Percentiles rank a stretch among this genome's conserved stretches.
Conservation (phyloP, 2,113 vertebrate genomes). For the Capricornis sumatraensis region DNA sequence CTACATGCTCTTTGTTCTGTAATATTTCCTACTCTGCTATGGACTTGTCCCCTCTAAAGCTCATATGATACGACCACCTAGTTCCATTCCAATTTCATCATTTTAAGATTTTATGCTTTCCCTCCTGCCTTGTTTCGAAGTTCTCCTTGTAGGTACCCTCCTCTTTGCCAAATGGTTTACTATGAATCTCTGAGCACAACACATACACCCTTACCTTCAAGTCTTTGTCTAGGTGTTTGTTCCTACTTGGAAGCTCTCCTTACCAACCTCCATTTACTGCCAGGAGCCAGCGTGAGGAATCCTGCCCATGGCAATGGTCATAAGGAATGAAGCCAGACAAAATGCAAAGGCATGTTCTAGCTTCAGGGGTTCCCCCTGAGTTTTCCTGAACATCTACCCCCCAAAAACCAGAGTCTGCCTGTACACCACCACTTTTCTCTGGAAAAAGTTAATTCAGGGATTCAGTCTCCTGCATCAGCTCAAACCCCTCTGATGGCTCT, state of each 20-base stretch:
- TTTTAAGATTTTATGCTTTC: neutral
- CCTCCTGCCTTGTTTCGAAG: neutral
- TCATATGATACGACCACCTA: neutral
- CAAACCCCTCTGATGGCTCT: no score
- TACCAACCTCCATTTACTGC: neutral
- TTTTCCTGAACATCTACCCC: no score
- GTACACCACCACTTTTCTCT: no score
- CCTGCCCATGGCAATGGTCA: no score
- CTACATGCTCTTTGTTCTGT: neutral
- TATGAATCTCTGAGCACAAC: neutral
- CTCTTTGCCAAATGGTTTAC: neutral
- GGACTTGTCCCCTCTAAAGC: neutral
- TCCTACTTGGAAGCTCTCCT: neutral
- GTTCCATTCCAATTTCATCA: neutral
- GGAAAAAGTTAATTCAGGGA: no score
- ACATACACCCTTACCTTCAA: neutral
- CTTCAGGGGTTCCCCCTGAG: no score
- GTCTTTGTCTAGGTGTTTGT: neutral
- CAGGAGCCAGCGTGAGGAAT: no score
- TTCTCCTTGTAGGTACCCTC: neutral
- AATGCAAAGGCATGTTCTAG: no score
- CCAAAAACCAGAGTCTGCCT: no score
- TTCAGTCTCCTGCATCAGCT: no score
- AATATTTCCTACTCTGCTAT: neutral
- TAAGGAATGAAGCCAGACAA: no score